Conservation (phyloP, 2,113 vertebrate genomes). For the Chaetodon auriga region DNA sequence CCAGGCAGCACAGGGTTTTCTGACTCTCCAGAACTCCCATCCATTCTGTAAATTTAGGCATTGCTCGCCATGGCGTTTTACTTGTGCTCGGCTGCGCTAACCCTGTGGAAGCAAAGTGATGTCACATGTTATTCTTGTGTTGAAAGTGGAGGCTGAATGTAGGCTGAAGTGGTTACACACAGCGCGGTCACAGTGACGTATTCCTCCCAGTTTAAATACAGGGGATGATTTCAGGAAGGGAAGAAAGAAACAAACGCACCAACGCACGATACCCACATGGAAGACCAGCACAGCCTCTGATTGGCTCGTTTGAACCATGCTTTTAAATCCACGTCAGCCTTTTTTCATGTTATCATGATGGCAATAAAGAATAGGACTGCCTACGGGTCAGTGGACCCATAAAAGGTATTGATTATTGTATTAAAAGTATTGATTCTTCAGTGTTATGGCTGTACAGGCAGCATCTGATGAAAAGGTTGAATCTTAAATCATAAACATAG, state of each 20-base stretch:
- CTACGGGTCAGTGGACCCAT: background rate
- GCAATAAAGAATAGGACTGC: conserved; percentile 9
- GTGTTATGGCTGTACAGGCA: conserved; percentile 27
- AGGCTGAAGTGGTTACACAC: conserved; percentile 62
- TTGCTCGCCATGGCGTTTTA: conserved; percentile 20
- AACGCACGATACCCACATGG: conserved; percentile 16
- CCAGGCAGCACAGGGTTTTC: conserved; percentile 20
- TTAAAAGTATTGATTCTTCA: conserved; percentile 23
- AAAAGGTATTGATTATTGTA: conserved; percentile 31
- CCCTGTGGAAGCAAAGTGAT: conserved; percentile 65
- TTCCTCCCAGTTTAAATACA: conserved; percentile 67
- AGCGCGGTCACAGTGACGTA: conserved; percentile 59
- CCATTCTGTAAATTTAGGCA: conserved; percentile 20
- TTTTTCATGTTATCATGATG: background rate
- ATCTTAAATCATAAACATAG: conserved; percentile 21
- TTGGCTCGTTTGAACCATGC: conserved; percentile 31
- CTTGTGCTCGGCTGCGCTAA: conserved; percentile 6
- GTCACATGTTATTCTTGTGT: conserved; percentile 77
- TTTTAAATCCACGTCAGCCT: background rate
- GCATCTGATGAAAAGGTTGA: background rate
- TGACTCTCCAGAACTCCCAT: conserved; percentile 11
- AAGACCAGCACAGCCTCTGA: background rate
- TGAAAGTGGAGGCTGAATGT: conserved; percentile 49
- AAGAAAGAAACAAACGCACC: conserved; percentile 37
- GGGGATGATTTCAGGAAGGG: conserved; percentile 50